phyloP scores from a whole-genome alignment of 2,888 invertebrate genomes.

The Lepetodrilus schrolli region DNA sequence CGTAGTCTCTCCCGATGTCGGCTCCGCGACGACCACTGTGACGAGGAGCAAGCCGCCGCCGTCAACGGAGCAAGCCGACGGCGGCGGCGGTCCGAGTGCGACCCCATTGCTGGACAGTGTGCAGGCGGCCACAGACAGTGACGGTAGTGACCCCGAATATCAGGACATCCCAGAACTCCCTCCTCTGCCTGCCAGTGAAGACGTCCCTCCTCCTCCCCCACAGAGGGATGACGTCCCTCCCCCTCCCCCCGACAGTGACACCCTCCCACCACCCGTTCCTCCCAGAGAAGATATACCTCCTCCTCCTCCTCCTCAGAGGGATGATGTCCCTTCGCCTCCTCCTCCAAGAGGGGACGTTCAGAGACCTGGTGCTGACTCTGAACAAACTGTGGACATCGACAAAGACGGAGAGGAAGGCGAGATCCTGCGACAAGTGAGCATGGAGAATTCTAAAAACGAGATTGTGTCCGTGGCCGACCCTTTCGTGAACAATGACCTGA shows the following conservation, averaged over 20 bases:
- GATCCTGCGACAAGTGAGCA: not conserved
- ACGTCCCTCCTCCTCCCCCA: too few species aligned
- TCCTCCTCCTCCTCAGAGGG: too few species aligned
- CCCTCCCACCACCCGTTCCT: too few species aligned
- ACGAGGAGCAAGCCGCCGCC: not conserved
- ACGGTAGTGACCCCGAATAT: constrained; percentile 7
- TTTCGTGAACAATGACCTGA: constrained; percentile 27
- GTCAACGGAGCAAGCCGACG: not conserved
- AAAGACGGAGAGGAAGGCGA: not conserved
- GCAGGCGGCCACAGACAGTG: not conserved
- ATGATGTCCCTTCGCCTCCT: too few species aligned
- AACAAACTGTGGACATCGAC: not conserved
- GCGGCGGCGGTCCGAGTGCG: not conserved
- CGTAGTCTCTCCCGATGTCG: not conserved
- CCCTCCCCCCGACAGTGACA: too few species aligned
- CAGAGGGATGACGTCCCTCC: constrained; percentile 1
- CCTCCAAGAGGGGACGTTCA: too few species aligned
- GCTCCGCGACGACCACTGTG: not conserved
- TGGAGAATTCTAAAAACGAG: constrained; percentile 36
- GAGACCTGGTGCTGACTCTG: too few species aligned
- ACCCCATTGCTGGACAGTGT: not conserved
- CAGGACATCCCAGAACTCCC: not conserved
- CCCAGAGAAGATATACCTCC: too few species aligned
- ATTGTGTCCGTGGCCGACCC: constrained; percentile 34
- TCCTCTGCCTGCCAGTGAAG: too few species aligned